Evolutionary conservation across 2,888 invertebrate species (phyloP), one percentile per base, ranked within the genome.

Genomic region (Rhodophaea formosa): DNA sequence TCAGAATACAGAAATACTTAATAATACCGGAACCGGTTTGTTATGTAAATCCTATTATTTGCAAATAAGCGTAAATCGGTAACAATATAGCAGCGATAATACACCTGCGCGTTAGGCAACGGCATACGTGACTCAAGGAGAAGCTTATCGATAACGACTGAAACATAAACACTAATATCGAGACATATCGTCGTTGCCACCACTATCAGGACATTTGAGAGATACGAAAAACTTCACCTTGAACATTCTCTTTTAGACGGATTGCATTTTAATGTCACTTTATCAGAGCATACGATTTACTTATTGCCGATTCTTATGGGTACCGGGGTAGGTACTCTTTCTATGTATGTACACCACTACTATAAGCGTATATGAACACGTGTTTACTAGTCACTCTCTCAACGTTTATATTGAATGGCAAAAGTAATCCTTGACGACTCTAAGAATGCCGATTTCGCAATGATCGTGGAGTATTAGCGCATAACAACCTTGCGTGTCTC

Each of bases 101-200:
- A 70, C 79, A 82, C 82, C 76, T 77, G 79, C 71, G 63, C 62
- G 66, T 75, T 74, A 70, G 67, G 78, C 75, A 82, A 80, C 80
- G 86, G 82, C 70, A 78, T 88, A 90, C 89, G 89, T 90, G 90
- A 88, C 87, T 87, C 80, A 83, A 86, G 78, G 67, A 78, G 69
- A 66, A 65, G 73, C 72, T 80, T 83, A 82, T 82, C 84, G 83
- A 79, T 82, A 84, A 81, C 56, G 49, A 77, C 76, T 72, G 77
- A 76, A 83, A 83, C 79, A 85, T 74, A 82, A 84, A 80, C 63
- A 77, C 75, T 85, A 56, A 56, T 90, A 90, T 89, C 88, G 77
- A 64, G 58, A 62, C 69, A 74, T 78, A 84, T 85, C 82, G 80
- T 75, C 77, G 81, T 74, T 77, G 73, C 69, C 73, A 68, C 72